Base-by-base conservation (phyloP, 2,888 invertebrate genomes). In the Blastobasis lacticolella region DNA sequence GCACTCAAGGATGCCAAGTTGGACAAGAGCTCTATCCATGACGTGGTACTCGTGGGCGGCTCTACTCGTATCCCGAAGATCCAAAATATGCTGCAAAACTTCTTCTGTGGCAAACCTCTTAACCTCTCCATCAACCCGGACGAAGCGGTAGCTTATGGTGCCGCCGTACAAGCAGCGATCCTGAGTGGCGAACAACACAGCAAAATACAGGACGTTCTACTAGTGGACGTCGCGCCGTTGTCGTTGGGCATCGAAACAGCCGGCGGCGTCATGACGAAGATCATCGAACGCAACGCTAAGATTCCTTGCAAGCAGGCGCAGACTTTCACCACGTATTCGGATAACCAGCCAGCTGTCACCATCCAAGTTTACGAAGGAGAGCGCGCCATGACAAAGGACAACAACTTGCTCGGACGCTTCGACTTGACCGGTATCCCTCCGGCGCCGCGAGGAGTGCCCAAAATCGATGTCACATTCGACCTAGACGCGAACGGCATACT, bases 31-130 rank as follows among this genome's bases (percentile, higher is more conserved):
- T 86, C 90, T 36, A 94, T 95, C 52, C 90, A 95, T 65, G 95
- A 95, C 61, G 92, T 95, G 5, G 95, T 95, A 0, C 85, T 95
- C 8, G 95, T 95, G 38, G 95, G 95, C 9, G 95, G 94, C 23
- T 94, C 94, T 0, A 95, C 93, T 0, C 91, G 94, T 49, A 94
- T 95, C 49, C 95, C 94, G 0, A 95, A 94, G 73, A 91, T 95
- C 48, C 94, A 94, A 72, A 92, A 81, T 58, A 88, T 95, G 72
- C 79, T 95, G 38, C 91, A 93, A 75, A 92, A 92, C 75, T 94
- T 92, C 86, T 95, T 94, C 89, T 90, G 90, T 60, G 93, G 93
- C 38, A 94, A 94, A 73, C 83, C 90, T 43, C 78, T 94, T 5
- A 94, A 94, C 69, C 80, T 93, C 37, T 93, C 93, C 5, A 94